Evolutionary conservation across 2,113 vertebrate species (phyloP).

Genomic region (Dinomys branickii): DNA sequence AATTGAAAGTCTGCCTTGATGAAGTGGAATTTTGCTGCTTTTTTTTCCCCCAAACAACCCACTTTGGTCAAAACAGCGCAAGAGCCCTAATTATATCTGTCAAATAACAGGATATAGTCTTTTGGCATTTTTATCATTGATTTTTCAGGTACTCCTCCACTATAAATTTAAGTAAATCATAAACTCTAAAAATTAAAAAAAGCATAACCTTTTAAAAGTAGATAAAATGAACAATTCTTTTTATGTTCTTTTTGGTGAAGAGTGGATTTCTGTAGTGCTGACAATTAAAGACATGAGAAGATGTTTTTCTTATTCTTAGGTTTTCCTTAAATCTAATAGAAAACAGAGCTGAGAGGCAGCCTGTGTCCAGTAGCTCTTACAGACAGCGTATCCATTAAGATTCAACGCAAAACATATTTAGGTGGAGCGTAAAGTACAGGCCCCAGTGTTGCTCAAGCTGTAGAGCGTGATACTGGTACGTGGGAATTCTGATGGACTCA

Average conservation of each 20-base stretch:
- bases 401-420: neutral
- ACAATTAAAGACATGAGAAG: neutral
- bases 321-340: neutral
- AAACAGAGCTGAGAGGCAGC: neutral
- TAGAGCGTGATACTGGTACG: neutral
- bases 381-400: neutral
- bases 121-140: neutral
- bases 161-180: neutral
- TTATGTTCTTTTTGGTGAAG: neutral
- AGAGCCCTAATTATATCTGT: neutral
- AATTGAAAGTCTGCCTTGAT: neutral
- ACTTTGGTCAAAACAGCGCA: neutral
- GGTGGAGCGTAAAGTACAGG: neutral
- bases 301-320: neutral
- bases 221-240: neutral
- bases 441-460: neutral
- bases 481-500: neutral
- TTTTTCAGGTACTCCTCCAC: neutral
- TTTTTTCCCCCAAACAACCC: neutral
- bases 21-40: neutral
- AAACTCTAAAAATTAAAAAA: constrained; percentile 1
- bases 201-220: constrained; percentile 25
- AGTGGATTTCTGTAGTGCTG: neutral
- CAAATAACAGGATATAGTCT: neutral
- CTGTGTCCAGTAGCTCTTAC: neutral